A percentile compares a stretch with the other conserved stretches of the same genome.
Evolutionary conservation across 2,888 invertebrate genomes (phyloP).

Genomic region (Morinoia aosen): DNA sequence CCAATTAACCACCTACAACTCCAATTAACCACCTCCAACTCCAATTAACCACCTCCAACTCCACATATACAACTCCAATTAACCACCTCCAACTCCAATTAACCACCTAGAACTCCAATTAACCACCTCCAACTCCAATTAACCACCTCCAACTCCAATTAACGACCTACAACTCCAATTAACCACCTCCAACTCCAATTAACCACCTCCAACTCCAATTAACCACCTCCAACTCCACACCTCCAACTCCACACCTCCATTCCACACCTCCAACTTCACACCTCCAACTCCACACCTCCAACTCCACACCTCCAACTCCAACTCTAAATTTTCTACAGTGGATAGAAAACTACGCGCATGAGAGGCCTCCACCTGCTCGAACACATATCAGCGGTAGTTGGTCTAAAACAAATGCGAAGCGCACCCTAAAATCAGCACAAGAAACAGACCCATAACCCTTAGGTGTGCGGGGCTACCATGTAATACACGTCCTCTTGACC

Average conservation of each 20-base stretch:
- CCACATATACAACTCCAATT: background rate
- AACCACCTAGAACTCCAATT: too few relatives aligned
- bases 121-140: background rate
- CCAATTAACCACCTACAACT: background rate
- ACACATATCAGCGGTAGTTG: background rate
- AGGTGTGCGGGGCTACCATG: background rate
- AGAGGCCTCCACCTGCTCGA: background rate
- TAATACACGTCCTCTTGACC: background rate
- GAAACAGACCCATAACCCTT: constrained; percentile 13
- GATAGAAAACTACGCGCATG: background rate
- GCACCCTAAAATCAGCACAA: background rate
- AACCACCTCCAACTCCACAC: background rate
- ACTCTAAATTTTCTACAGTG: background rate
- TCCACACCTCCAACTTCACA: background rate
- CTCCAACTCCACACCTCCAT: background rate
- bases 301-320: background rate
- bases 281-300: background rate
- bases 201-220: too few relatives aligned
- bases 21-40: background rate
- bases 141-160: background rate
- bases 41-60: background rate
- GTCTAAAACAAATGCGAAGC: background rate
- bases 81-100: background rate
- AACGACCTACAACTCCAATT: background rate
- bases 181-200: background rate